Conservation (phyloP, 2,113 vertebrate species). For the Synodontis membranacea region DNA sequence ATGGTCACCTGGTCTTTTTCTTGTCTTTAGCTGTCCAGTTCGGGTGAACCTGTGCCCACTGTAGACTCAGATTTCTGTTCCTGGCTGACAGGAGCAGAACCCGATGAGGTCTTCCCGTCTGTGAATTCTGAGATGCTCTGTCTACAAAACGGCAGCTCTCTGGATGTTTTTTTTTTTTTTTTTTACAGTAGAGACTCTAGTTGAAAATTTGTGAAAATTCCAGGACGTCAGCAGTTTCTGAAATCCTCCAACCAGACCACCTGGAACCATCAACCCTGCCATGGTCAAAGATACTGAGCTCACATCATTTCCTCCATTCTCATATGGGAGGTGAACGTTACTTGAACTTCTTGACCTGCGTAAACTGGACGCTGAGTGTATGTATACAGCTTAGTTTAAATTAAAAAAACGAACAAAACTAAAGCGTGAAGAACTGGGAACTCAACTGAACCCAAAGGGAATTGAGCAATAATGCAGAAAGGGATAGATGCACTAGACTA, state of each 20-base stretch:
- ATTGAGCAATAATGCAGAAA: background rate
- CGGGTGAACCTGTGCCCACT: background rate
- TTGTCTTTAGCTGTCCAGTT: background rate
- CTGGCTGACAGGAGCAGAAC: background rate
- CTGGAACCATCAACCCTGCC: background rate
- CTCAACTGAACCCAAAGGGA: background rate
- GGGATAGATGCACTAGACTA: background rate
- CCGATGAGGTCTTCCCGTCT: background rate
- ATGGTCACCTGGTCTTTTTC: background rate
- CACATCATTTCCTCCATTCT: background rate
- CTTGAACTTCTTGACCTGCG: background rate
- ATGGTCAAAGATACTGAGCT: background rate
- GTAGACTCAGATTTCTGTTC: background rate
- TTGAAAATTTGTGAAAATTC: background rate
- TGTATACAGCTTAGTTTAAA: background rate
- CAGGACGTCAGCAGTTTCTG: too few relatives aligned
- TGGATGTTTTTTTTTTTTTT: background rate
- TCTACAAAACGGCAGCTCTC: background rate
- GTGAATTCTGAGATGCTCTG: background rate
- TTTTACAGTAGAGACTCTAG: background rate
- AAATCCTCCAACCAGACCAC: background rate
- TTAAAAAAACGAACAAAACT: background rate
- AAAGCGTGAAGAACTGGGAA: background rate
- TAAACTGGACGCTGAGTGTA: background rate
- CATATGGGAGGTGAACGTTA: background rate